Evolutionary conservation across 2,797 vertebrate species (phyloP), one percentile per base, ranked within the genome.

Genomic region (Xiphophorus birchmanni): DNA sequence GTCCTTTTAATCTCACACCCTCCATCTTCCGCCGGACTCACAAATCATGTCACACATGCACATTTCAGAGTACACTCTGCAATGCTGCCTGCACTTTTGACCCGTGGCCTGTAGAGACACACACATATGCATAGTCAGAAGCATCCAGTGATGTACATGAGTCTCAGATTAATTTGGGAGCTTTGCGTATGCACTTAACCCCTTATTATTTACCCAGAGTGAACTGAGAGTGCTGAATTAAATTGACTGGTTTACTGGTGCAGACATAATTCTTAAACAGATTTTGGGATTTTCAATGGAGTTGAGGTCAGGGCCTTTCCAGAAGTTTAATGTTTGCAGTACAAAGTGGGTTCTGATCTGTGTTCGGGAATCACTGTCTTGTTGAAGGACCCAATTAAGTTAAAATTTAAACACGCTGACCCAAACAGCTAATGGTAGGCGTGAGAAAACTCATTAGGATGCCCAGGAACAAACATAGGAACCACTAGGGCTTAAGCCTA

Each of bases 1-100:
- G 72, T 86, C 83, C 85, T 81, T 88, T 88, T 77, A 80, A 69
- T 86, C 84, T 86, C 82, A 82, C 84, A 65, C 63, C 72, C 78
- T 74, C 80, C 76, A 81, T 88, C 82, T 80, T 86, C 86, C 73
- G 77, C n/a, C 13, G 50, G 60, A 78, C 26, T 78, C 72, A 40
- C 75, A 65, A 85, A 84, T 88, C 83, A 75, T 23, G 40, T 84
- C 84, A 54, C 73, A 65, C 80, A 73, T 5, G 26, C 69, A 37
- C 48, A 37, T n/a, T 67, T 60, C 52, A 17, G 0, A 83, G 74
- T 88, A 81, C 44, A 18, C 40, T 0, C 37, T 18, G 5, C 78
- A 45, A 26, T 0, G 29, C 67, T 23, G 71, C 80, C 76, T 44
- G 72, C 13, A 37, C 84, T 90, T 89, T 91, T 65, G 87, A 82